Percentiles rank a stretch among this genome's conserved stretches.
phyloP scores from a whole-genome alignment of 1,140 invertebrate genomes.

The Penaeus vannamei region DNA sequence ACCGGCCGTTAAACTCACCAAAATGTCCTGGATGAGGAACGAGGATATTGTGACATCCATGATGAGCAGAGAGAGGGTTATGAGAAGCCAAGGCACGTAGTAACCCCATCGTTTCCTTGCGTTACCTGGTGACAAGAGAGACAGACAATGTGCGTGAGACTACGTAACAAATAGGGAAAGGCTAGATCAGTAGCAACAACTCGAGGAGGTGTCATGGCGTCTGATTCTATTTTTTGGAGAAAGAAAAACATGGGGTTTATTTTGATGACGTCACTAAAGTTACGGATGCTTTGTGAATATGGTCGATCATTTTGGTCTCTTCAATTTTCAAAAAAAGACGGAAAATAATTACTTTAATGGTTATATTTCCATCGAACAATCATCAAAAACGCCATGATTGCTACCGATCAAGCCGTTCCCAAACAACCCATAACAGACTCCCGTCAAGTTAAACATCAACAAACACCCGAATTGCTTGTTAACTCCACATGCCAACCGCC shows the following conservation, averaged over 20 bases:
- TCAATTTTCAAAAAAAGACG: too few species aligned
- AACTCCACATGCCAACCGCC: not conserved
- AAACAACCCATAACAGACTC: too few species aligned
- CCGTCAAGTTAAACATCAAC: not conserved
- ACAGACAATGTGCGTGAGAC: not conserved
- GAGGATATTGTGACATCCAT: slow-evolving; percentile 34
- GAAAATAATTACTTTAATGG: too few species aligned
- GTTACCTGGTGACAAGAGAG: slow-evolving; percentile 30
- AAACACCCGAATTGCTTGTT: not conserved
- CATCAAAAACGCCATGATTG: too few species aligned
- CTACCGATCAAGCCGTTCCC: too few species aligned
- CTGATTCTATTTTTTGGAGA: too few species aligned
- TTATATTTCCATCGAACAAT: too few species aligned
- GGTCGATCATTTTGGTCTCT: too few species aligned
- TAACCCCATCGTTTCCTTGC: slow-evolving; percentile 49
- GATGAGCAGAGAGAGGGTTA: slow-evolving; percentile 24
- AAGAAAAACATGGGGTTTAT: too few species aligned
- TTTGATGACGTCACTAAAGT: too few species aligned
- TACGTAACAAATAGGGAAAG: not conserved
- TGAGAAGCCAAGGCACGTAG: slow-evolving; percentile 44
- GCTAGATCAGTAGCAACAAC: not conserved
- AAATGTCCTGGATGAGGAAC: slow-evolving; percentile 40
- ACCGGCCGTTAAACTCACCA: slow-evolving; percentile 36
- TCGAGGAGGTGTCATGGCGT: not conserved
- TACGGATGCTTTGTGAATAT: too few species aligned